Evolutionary conservation across 1,140 invertebrate genomes (phyloP), one percentile per base, ranked within the genome.

Genomic region (Drosophila setifemur): DNA sequence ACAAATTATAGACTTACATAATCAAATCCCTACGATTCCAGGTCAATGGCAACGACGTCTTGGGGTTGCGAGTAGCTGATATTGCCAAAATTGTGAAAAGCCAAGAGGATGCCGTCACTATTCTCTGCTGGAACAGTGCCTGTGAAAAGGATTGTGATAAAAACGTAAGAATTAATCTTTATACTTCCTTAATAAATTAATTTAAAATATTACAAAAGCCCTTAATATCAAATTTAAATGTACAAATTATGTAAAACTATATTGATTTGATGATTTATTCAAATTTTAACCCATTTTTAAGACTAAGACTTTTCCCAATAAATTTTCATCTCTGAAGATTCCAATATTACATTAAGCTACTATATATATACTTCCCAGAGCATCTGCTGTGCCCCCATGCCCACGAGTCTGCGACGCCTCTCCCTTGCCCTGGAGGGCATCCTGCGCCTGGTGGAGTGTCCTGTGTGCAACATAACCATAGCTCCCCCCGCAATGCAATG

Each of bases 401-500:
- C 92, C 12, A 88, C 90, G 25, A 92, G 91, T 42, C 72, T 93
- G 19, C 91, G 91, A 54, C 88, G 91, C 0, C 89, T 93, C 9
- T 91, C 91, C 8, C 75, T 90, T 3, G 91, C 91, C 47, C 90
- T 92, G 35, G 91, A 92, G 40, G 89, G 91, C 33, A 91, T 93
- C 26, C 78, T 93, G 21, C 77, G 88, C 35, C 91, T 92, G 33
- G 89, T 94, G 26, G 94, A 95, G 79, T 95, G 94, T 73, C 94
- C 94, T 4, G 92, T 91, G 29, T 93, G 93, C 74, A 82, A 93
- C 25, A 92, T 93, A 60, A 94, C 92, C 28, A 93, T 93, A 19
- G 63, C 91, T 16, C 92, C 93, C 1, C 94, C 94, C 2, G 92
- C 93, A 0, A 92, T 92, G 35, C 94, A 94, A 77, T 95, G 94